phyloP scores from a whole-genome alignment of 2,797 vertebrate species.

The Trachurus trachurus region DNA sequence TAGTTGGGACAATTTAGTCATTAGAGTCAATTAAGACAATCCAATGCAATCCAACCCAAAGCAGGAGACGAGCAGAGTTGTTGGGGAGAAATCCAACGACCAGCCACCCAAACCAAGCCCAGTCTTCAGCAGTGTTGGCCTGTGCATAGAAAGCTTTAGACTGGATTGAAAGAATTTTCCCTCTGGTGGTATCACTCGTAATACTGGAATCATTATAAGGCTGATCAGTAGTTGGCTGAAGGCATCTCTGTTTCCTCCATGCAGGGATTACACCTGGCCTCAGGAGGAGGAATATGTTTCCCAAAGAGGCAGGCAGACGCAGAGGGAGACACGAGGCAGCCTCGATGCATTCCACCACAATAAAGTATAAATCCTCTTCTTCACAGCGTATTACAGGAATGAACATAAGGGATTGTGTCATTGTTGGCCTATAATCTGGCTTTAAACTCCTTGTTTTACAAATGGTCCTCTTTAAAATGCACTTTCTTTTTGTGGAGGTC shows the following conservation, averaged over 20 bases:
- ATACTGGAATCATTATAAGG: slow-evolving; percentile 74
- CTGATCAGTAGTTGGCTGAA: slow-evolving; percentile 75
- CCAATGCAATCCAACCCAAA: slow-evolving; percentile 77
- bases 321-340: slow-evolving; percentile 64
- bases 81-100: slow-evolving; percentile 50
- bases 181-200: slow-evolving; percentile 73
- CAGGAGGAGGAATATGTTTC: slow-evolving; percentile 77
- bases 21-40: slow-evolving; percentile 86
- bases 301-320: slow-evolving; percentile 70
- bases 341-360: slow-evolving; percentile 80
- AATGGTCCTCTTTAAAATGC: slow-evolving; percentile 85
- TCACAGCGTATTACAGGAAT: slow-evolving; percentile 86
- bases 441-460: slow-evolving; percentile 94
- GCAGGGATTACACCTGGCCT: slow-evolving; percentile 84
- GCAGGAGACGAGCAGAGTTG: slow-evolving; percentile 47
- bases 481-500: slow-evolving; percentile 67
- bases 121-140: slow-evolving; percentile 40
- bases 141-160: slow-evolving; percentile 57
- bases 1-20: slow-evolving; percentile 86
- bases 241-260: slow-evolving; percentile 72
- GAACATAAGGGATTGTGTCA: slow-evolving; percentile 87
- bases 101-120: slow-evolving; percentile 61
- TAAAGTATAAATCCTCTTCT: slow-evolving; percentile 87
- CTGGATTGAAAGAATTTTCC: slow-evolving; percentile 73
- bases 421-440: slow-evolving; percentile 90